Base-by-base conservation (phyloP, 2,797 vertebrate species). In the Poecilia picta region DNA sequence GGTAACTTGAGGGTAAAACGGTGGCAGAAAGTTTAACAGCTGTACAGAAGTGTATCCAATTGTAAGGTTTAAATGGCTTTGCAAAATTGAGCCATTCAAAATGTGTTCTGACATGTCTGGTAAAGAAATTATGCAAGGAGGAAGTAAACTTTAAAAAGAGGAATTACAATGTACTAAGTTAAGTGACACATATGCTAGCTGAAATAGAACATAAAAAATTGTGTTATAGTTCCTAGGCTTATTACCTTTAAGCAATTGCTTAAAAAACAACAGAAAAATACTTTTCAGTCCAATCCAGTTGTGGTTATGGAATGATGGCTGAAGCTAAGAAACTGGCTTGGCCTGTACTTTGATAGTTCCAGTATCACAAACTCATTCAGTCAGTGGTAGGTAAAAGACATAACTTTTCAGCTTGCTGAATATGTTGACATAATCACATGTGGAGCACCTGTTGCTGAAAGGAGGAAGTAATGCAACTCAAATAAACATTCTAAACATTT, bases 401-500 rank as follows among this genome's bases (percentile, higher is more conserved):
- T 51, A 2, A 75, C 10, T 77, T 80, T 46, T 2, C 10, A 71
- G 2, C 10, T n/a, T 6, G 20, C 18, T 41, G 6, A 70, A 43
- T 62, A 49, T 31, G 55, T 59, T 16, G 18, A 51, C 55, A 41
- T 47, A 16, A 33, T 41, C 49, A 2, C 46, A 16, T 68, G 49
- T 33, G 20, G 51, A 64, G 77, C 53, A 33, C 28, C 25, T 10
- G 0, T 66, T 11, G 25, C 46, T 36, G 5, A 80, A 76, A 80
- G 77, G 20, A 81, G 12, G n/a, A 83, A 70, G 16, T 4, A 51
- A 51, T n/a, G 4, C 6, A 12, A 33, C 39, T 55, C 51, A 64
- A 74, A 71, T 62, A 88, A 87, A 88, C 77, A 87, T 91, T 89
- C 85, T 82, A 84, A 93, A 92, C 84, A 83, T 95, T 96, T 96